Evolutionary conservation across 1,140 invertebrate species (phyloP), one percentile per base, ranked within the genome.

Genomic region (Drosophila biarmipes): DNA sequence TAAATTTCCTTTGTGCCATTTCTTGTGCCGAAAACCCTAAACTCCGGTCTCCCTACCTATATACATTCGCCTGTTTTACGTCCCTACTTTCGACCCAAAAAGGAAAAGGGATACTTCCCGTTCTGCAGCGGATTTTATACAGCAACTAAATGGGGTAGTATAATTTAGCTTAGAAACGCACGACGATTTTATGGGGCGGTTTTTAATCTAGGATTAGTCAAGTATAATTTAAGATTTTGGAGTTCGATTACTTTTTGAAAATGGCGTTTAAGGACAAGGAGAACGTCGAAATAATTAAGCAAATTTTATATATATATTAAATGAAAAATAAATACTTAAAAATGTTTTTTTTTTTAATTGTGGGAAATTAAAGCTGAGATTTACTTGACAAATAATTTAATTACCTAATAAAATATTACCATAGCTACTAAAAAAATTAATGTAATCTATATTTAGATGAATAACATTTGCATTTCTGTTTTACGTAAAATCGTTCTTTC

Each of bases 1-100:
- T 89, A 89, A 89, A 89, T 89, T 85, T 78, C 66, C 72, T 52
- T 79, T 76, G 63, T 62, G 55, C 63, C 69, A 56, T 58, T 76
- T 69, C 66, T 71, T 61, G 55, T 71, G 49, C 63, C 51, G 17
- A 53, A 24, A 27, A 24, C 37, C 37, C 49, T 38, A 38, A 54
- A 34, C 46, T 51, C 21, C 27, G 12, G n/a, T 27, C 38, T 53
- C 27, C 42, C 34, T 14, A 8, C 15, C 49, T 17, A 37, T 12
- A 14, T 17, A 27, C 4, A 24, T 24, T 48, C 14, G 45, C 45
- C 45, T 17, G 10, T 8, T 48, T 48, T 31, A 29, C 46, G n/a
- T 17, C 15, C 6, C 24, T 29, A 15, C 19, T 12, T 42, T 42
- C 15, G 6, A 12, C 27, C 34, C 10, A 31, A 37, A 63, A 27